Conservation (phyloP, 2,888 invertebrate species). For the Mythimna loreyi region DNA sequence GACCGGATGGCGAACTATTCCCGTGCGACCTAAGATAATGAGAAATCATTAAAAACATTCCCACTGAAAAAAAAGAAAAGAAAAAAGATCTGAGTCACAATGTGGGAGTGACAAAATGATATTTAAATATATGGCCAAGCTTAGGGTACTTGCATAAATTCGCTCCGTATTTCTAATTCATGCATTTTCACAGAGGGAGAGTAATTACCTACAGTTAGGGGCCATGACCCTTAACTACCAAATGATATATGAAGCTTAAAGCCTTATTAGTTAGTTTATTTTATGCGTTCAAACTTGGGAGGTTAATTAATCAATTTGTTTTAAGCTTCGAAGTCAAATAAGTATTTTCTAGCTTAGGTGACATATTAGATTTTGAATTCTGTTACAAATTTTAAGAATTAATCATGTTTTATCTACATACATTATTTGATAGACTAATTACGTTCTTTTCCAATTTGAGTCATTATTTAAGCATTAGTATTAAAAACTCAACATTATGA, state of each 20-base stretch:
- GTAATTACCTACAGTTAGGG: slow-evolving; percentile 1
- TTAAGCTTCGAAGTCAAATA: slow-evolving; percentile 34
- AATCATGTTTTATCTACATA: background rate
- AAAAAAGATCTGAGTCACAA: slow-evolving; percentile 15
- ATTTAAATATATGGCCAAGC: slow-evolving; percentile 54
- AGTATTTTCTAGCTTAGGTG: slow-evolving; percentile 17
- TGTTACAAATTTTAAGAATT: slow-evolving; percentile 9
- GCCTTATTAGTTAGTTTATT: slow-evolving; percentile 17
- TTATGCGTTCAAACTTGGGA: slow-evolving; percentile 36
- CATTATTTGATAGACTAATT: background rate
- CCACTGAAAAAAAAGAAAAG: too few relatives aligned
- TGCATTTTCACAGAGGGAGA: slow-evolving; percentile 39
- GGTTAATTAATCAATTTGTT: slow-evolving; percentile 53
- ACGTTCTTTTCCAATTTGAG: background rate
- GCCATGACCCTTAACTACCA: slow-evolving; percentile 24
- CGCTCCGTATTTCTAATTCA: slow-evolving; percentile 43
- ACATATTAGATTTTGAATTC: slow-evolving; percentile 21
- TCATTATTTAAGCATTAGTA: background rate
- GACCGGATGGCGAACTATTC: too few relatives aligned
- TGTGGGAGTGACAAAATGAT: slow-evolving; percentile 31
- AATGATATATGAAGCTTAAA: slow-evolving; percentile 45
- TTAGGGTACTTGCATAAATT: slow-evolving; percentile 42
- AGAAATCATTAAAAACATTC: too few relatives aligned
- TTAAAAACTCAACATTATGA: too few relatives aligned
- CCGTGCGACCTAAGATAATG: too few relatives aligned